Conservation (phyloP, 2,797 vertebrate genomes). For the Cephalopachus bancanus region DNA sequence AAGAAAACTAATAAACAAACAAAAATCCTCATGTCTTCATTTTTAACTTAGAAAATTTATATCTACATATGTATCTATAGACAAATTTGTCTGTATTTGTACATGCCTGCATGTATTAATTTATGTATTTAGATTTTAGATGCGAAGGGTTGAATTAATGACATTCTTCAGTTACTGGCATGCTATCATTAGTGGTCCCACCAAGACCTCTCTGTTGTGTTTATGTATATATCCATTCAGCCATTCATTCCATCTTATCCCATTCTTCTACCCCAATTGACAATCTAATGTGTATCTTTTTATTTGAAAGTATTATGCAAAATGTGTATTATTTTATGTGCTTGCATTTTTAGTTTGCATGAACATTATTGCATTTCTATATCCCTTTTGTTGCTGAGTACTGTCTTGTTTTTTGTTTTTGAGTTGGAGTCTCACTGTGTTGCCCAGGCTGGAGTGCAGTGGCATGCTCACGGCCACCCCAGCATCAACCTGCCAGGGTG, state of each 20-base stretch:
- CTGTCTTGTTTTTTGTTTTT: not conserved
- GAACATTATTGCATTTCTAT: not conserved
- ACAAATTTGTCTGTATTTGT: not conserved
- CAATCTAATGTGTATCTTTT: not conserved
- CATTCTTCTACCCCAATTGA: not conserved
- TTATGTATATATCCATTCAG: not conserved
- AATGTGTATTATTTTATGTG: not conserved
- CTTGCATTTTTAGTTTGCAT: not conserved
- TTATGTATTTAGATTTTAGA: not conserved
- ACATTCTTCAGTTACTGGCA: slow-evolving; percentile 16
- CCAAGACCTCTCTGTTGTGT: not conserved
- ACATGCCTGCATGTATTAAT: not conserved
- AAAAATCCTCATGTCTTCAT: slow-evolving; percentile 11
- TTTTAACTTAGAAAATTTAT: not conserved
- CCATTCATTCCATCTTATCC: not conserved
- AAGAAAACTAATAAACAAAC: slow-evolving; percentile 20
- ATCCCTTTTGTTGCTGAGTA: not conserved
- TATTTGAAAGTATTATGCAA: slow-evolving; percentile 3
- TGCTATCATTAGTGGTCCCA: not conserved
- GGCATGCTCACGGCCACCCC: too few species aligned
- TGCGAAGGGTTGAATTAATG: slow-evolving; percentile 1
- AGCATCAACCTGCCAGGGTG: too few species aligned
- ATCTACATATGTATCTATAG: not conserved
- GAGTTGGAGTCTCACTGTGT: too few species aligned
- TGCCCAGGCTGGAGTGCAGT: too few species aligned